phyloP scores from a whole-genome alignment of 2,888 invertebrate genomes.

The Ditula angustiorana region DNA sequence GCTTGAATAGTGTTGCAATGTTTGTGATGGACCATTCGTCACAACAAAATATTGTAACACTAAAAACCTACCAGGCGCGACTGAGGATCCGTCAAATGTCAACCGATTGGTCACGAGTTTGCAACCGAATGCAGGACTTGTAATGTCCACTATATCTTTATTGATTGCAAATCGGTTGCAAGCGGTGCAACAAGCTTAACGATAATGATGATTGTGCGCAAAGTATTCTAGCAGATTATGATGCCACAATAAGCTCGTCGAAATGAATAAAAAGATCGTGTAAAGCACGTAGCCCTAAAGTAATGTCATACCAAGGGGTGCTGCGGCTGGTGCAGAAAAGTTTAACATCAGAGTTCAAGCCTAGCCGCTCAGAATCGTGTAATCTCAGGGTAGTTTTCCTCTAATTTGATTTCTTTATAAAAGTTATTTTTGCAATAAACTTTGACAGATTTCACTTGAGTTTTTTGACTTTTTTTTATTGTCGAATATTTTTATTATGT shows the following conservation, averaged over 20 bases:
- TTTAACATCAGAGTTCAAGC: neutral
- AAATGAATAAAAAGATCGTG: constrained; percentile 6
- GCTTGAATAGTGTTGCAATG: constrained; percentile 72
- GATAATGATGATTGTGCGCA: constrained; percentile 12
- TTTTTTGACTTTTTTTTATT: neutral
- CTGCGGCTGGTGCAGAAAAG: constrained; percentile 2
- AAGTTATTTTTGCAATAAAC: neutral
- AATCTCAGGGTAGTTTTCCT: constrained; percentile 3
- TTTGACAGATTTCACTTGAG: constrained; percentile 16
- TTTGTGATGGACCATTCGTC: constrained; percentile 48
- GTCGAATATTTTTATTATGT: constrained; percentile 25
- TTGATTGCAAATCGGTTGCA: constrained; percentile 59
- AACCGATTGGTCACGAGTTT: constrained; percentile 73
- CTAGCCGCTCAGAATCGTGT: neutral
- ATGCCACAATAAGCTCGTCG: constrained; percentile 13
- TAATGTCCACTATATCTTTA: constrained; percentile 45
- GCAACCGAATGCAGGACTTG: constrained; percentile 62
- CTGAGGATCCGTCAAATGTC: constrained; percentile 76
- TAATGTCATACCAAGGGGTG: neutral
- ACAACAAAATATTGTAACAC: constrained; percentile 60
- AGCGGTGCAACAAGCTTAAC: constrained; percentile 15
- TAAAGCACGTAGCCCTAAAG: neutral
- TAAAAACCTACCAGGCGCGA: constrained; percentile 75
- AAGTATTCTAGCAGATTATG: neutral
- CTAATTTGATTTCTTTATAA: neutral